These are phyloP conservation scores for Stegodyphus dumicola DNA, from an alignment of 1,140 invertebrate genomes.

Conservation along the genomic window DNA sequence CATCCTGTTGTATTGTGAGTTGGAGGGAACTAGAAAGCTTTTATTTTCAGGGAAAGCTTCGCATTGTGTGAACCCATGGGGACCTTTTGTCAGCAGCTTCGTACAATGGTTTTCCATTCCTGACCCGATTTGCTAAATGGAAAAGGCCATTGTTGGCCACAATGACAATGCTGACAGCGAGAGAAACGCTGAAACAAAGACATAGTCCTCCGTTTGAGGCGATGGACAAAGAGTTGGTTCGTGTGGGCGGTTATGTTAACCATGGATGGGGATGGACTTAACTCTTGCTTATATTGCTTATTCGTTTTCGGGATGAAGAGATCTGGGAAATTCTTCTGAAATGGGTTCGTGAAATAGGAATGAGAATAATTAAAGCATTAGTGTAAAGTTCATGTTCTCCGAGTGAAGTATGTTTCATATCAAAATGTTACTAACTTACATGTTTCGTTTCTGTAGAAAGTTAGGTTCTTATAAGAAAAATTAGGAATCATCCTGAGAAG, in stretches of 20 bases:
- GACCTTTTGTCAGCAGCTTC: conserved; percentile 17
- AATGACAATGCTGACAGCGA: conserved; percentile 40
- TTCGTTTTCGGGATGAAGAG: too few relatives aligned
- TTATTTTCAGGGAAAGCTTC: conserved; percentile 16
- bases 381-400: too few relatives aligned
- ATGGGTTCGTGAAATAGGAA: too few relatives aligned
- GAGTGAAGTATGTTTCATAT: too few relatives aligned
- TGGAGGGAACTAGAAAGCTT: conserved; percentile 9
- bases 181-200: conserved; percentile 38
- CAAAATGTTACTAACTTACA: too few relatives aligned
- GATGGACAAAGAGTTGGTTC: conserved; percentile 4
- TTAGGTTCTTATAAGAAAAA: too few relatives aligned
- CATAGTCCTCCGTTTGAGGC: neutral
- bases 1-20: conserved; percentile 50
- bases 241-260: conserved; percentile 17
- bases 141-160: conserved; percentile 48
- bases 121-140: conserved; percentile 51
- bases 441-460: too few relatives aligned
- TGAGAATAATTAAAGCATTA: too few relatives aligned
- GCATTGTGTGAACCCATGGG: conserved; percentile 10
- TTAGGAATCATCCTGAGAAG: too few relatives aligned
- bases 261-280: neutral
- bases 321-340: too few relatives aligned
- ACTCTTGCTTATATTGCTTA: neutral
- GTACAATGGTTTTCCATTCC: conserved; percentile 20